A percentile compares a stretch with the other conserved stretches of the same genome.
Evolutionary conservation across 2,888 invertebrate genomes (phyloP).

Genomic region (Horisme vitalbata): DNA sequence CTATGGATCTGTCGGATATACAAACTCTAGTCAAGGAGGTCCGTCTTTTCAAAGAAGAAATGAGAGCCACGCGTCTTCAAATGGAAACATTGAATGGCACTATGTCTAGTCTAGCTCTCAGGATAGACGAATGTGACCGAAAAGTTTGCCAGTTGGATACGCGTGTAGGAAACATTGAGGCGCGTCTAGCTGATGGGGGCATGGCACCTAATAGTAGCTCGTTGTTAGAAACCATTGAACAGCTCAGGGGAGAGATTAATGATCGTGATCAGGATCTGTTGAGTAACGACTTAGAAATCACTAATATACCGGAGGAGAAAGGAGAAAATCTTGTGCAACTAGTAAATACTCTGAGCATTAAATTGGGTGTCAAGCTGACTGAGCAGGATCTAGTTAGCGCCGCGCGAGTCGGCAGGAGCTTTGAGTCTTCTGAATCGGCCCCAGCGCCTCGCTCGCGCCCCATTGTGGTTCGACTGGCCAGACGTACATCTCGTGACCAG

Average conservation of each 20-base stretch:
- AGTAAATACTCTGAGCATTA: neutral
- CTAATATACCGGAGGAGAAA: neutral
- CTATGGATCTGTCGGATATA: no score
- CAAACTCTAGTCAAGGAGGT: no score
- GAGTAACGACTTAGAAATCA: conserved; percentile 4
- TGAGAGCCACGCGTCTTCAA: neutral
- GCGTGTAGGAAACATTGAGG: neutral
- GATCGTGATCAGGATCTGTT: no score
- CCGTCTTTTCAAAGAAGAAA: no score
- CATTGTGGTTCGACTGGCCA: neutral
- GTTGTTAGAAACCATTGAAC: conserved; percentile 1
- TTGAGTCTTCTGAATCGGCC: neutral
- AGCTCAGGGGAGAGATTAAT: conserved; percentile 1
- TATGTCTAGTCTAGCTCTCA: neutral
- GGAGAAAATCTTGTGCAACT: neutral
- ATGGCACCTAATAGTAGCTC: no score
- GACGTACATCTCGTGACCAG: conserved; percentile 3
- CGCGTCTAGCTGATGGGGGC: neutral
- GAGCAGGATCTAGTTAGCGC: conserved; percentile 1
- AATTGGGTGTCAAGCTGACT: neutral
- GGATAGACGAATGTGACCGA: conserved; percentile 2
- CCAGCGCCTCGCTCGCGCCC: no score
- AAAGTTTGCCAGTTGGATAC: neutral
- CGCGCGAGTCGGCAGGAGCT: neutral
- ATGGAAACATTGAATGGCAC: no score